Evolutionary conservation across 2,797 vertebrate species (phyloP), one percentile per base, ranked within the genome.

Genomic region (Halcyon leucocephala): DNA sequence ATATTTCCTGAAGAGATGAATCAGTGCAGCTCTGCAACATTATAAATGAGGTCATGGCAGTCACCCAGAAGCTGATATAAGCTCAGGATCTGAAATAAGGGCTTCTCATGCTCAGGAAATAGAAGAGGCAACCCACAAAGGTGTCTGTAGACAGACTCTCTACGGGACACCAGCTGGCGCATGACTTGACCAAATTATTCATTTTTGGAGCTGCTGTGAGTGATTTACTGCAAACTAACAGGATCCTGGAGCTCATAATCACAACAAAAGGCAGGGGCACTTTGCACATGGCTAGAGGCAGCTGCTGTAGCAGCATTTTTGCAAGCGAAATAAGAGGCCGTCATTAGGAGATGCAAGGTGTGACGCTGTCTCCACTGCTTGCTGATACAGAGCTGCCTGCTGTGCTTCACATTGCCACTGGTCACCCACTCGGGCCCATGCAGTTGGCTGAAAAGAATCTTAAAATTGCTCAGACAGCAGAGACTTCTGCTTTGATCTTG

Each of bases 91-190:
- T 92, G 94, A 96, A 98, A 96, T 86, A 86, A 97, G 92, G 51
- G 74, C 71, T 97, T 93, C 95, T 86, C 93, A 17, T 83, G 96
- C 95, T 97, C 97, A 98, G 98, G 98, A 98, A 98, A 97, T 90
- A 87, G 52, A 97, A 97, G 89, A 72, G 78, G 97, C 97, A 96
- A 86, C 93, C 85, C 95, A 76, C 97, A 94, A 96, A 98, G 95
- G 96, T 98, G 97, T 97, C 96, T 97, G 92, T 35, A 98, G 98
- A 96, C 98, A 97, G 97, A 94, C 91, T 97, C 97, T 97, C 97
- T 91, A 94, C 62, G 6, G 96, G 97, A 96, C 96, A 93, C 88
- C 89, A 90, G 95, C 77, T 94, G 80, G 72, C 14, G n/a, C 88
- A 46, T 28, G 84, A 64, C 92, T 96, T 64, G 73, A 95, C 93